Conservation (phyloP, 2,888 invertebrate species). For the Leptinotarsa peninsularis region DNA sequence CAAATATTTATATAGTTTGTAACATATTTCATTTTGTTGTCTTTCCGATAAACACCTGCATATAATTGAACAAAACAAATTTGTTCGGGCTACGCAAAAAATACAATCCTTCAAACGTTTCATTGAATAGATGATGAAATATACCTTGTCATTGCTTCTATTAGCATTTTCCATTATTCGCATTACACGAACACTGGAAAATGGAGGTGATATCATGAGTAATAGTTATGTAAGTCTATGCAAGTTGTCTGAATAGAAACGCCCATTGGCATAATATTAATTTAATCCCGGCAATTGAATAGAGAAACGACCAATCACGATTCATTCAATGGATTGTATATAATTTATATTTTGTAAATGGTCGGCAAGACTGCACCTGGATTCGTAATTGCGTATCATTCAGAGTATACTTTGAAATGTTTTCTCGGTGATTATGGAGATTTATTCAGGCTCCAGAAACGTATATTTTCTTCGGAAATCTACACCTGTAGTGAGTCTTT, state of each 20-base stretch:
- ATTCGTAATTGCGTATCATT: constrained; percentile 36
- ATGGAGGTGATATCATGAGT: constrained; percentile 33
- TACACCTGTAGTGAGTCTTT: constrained; percentile 7
- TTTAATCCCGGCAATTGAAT: constrained; percentile 52
- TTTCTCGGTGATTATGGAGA: constrained; percentile 34
- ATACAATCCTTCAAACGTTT: background rate
- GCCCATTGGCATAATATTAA: constrained; percentile 50
- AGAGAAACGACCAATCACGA: constrained; percentile 56
- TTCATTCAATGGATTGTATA: constrained; percentile 53
- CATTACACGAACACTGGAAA: constrained; percentile 13
- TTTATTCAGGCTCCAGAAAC: constrained; percentile 26
- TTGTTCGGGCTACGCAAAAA: background rate
- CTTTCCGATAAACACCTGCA: background rate
- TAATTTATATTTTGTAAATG: constrained; percentile 52
- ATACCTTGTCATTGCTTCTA: constrained; percentile 10
- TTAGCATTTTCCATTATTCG: constrained; percentile 15
- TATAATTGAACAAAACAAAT: background rate
- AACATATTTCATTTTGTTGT: background rate
- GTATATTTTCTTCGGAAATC: constrained; percentile 15
- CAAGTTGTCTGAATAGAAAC: constrained; percentile 44
- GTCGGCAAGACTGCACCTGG: constrained; percentile 58
- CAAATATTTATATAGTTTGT: too few relatives aligned
- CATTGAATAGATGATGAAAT: constrained; percentile 14
- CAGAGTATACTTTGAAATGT: constrained; percentile 29
- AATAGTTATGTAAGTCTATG: constrained; percentile 28